phyloP scores from a whole-genome alignment of 2,797 vertebrate species.

The Oreonectes daqikongensis region DNA sequence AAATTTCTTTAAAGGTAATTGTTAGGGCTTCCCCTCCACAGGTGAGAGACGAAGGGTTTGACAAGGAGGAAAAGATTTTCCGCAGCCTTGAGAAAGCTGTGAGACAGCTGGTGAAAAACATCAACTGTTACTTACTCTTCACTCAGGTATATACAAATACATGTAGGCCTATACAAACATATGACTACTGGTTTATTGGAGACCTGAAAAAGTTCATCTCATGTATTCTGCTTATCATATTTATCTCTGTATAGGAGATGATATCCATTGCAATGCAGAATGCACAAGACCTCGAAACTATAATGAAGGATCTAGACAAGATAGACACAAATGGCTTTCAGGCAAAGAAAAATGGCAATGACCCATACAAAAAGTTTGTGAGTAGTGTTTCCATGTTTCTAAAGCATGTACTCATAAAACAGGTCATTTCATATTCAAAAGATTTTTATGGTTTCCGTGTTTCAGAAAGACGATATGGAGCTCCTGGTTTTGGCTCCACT shows the following conservation, averaged over 20 bases:
- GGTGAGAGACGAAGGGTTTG: conserved; percentile 93
- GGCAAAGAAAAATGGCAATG: conserved; percentile 65
- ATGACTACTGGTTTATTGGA: background rate
- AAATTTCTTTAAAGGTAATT: background rate
- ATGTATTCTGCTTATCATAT: background rate
- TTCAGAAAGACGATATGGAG: conserved; percentile 82
- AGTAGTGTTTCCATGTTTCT: conserved; percentile 65
- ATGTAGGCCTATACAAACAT: background rate
- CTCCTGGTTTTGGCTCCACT: conserved; percentile 83
- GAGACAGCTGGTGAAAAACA: conserved; percentile 85
- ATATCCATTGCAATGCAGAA: conserved; percentile 79
- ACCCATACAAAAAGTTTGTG: conserved; percentile 85
- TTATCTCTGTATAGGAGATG: conserved; percentile 79
- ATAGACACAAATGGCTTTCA: conserved; percentile 64
- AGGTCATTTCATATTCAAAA: background rate
- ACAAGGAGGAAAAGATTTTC: conserved; percentile 91
- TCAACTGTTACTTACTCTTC: conserved; percentile 79
- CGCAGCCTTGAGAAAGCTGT: conserved; percentile 91
- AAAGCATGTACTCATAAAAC: background rate
- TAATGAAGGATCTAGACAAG: conserved; percentile 76
- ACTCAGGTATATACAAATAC: conserved; percentile 76
- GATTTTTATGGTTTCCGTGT: conserved; percentile 1
- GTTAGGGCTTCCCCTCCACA: conserved; percentile 55
- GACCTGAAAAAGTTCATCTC: background rate
- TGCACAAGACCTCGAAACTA: conserved; percentile 77